Percentiles rank a stretch among this genome's conserved stretches.
Conservation (phyloP, 2,888 invertebrate species). For the Metallyticus violacea region DNA sequence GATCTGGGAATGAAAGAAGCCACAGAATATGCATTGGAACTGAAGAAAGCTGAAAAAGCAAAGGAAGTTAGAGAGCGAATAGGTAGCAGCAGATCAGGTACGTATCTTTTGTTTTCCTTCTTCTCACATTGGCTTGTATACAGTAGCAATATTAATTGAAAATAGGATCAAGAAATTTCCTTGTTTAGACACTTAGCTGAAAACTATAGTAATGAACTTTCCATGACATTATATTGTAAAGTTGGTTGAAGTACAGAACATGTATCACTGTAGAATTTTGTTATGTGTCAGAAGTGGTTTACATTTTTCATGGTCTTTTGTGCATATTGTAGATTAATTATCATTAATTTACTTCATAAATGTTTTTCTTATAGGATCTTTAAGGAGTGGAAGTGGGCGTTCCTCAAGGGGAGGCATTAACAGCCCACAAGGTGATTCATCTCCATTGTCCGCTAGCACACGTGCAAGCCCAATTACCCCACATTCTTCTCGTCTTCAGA, state of each 20-base stretch:
- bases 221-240: no score
- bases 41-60: conserved; percentile 68
- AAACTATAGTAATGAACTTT: no score
- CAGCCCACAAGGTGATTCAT: conserved; percentile 21
- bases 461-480: background rate
- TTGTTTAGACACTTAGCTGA: no score
- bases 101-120: conserved; percentile 1
- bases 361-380: conserved; percentile 40
- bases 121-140: no score
- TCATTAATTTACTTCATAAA: no score
- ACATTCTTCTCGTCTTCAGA: background rate
- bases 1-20: conserved; percentile 90
- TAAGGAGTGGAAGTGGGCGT: conserved; percentile 55
- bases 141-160: no score
- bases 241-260: no score
- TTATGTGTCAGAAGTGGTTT: no score
- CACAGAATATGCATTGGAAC: conserved; percentile 76
- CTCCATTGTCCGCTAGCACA: conserved; percentile 6
- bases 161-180: no score
- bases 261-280: no score
- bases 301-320: no score
- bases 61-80: conserved; percentile 56
- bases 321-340: no score
- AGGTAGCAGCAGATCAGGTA: conserved; percentile 56
- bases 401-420: conserved; percentile 52